Base-by-base conservation (phyloP, 1,140 invertebrate genomes). In the Magallana angulata region DNA sequence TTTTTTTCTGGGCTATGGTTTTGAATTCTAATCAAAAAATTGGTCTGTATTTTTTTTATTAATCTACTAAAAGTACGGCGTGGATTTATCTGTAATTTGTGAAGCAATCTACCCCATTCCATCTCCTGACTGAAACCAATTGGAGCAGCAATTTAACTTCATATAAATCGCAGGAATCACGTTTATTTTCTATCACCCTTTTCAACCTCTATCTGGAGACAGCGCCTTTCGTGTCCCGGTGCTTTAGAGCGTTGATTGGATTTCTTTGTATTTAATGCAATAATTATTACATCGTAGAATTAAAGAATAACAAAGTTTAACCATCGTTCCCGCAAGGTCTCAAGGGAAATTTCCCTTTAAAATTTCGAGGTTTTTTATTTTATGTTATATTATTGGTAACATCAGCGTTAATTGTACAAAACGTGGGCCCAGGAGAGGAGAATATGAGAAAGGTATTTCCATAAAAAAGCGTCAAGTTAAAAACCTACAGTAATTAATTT, bases 221-320 rank as follows among this genome's bases (percentile, higher is more conserved):
- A 11, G 24, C 68, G 8, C 68, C 68, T 76, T 30, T 9, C 68
- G 68, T 76, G 68, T 76, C 18, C 36, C 6, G 8, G 9, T 36
- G 68, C 68, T 76, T 76, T 76, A 76, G 18, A 5, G 8, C 7
- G 3, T 76, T 76, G 68, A 76, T 76, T 76, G 68, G 68, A 76
- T 76, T 76, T 76, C 68, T 76, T 76, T 76, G 68, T 76, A 30
- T 76, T 76, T 76, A 76, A 76, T 76, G 68, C 24, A 76, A 76
- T 76, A 30, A 76, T 76, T 76, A 76, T 76, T 76, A 36, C 68
- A 76, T 76, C 68, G 18, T 36, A 76, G 68, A 76, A 76, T 76
- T 76, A 76, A 76, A 76, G 68, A 76, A 76, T 76, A 76, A 76
- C 68, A 76, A 76, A 76, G 68, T 76, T 76, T 30, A 76, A 76